A percentile compares a stretch with the other conserved stretches of the same genome.
phyloP scores from a whole-genome alignment of 2,888 invertebrate genomes.

The Apamea sordens region DNA sequence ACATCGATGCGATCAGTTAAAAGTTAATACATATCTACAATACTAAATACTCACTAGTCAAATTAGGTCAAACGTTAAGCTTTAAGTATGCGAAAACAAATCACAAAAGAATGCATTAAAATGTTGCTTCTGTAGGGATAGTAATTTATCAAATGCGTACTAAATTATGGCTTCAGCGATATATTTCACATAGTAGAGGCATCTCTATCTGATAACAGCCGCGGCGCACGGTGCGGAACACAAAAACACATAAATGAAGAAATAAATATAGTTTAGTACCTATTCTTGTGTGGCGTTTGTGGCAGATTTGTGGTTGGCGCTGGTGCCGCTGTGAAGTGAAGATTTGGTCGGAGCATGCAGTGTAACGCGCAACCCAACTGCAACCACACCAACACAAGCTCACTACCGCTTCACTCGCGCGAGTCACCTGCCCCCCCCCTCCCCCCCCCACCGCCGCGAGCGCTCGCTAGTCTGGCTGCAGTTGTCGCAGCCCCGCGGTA shows the following conservation, averaged over 20 bases:
- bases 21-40: conserved; percentile 83
- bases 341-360: conserved; percentile 95
- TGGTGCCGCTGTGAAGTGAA: conserved; percentile 90
- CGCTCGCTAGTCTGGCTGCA: conserved; percentile 72
- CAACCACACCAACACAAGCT: conserved; percentile 92
- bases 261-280: conserved; percentile 89
- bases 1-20: conserved; percentile 83
- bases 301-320: conserved; percentile 90
- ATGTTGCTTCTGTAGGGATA: conserved; percentile 86
- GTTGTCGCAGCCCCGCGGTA: conserved; percentile 64
- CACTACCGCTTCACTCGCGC: conserved; percentile 80
- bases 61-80: conserved; percentile 86
- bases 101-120: conserved; percentile 88
- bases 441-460: conserved; percentile 37
- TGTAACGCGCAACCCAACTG: conserved; percentile 97
- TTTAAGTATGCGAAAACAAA: conserved; percentile 85
- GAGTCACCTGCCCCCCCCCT: conserved; percentile 39
- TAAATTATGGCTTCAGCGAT: conserved; percentile 84
- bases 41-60: conserved; percentile 77
- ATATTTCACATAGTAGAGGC: conserved; percentile 83
- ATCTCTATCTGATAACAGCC: conserved; percentile 85
- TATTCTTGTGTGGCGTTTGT: conserved; percentile 90
- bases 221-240: conserved; percentile 89
- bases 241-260: conserved; percentile 88
- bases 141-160: conserved; percentile 83